A percentile compares a stretch with the other conserved stretches of the same genome.
Evolutionary conservation across 2,113 vertebrate genomes (phyloP).

Genomic region (Bufo bufo): DNA sequence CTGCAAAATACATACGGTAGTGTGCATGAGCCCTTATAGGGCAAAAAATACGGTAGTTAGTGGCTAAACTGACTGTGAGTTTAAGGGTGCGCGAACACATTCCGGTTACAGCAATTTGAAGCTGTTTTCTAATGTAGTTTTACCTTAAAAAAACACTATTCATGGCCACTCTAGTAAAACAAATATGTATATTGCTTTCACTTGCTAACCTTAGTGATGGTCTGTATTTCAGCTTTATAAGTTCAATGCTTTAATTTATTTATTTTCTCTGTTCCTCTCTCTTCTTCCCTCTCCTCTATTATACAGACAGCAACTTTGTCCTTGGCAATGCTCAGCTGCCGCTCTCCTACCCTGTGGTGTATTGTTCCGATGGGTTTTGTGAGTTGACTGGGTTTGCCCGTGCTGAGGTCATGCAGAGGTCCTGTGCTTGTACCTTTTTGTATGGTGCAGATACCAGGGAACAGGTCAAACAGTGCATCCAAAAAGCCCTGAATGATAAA

Average conservation of each 20-base stretch:
- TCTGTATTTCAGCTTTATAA: too few relatives aligned
- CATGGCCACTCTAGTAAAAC: too few relatives aligned
- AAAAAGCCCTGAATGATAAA: conserved; percentile 70
- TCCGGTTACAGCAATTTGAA: too few relatives aligned
- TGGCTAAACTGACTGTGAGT: too few relatives aligned
- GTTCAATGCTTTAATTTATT: not conserved
- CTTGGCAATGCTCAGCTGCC: conserved; percentile 76
- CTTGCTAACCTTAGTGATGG: not conserved
- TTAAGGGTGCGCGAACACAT: too few relatives aligned
- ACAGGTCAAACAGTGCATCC: conserved; percentile 70
- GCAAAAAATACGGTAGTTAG: too few relatives aligned
- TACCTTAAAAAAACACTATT: too few relatives aligned
- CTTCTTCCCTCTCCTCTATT: not conserved
- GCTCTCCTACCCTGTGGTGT: conserved; percentile 72
- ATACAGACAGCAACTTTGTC: conserved; percentile 74
- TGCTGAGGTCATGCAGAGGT: conserved; percentile 75
- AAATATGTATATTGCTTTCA: too few relatives aligned
- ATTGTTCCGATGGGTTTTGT: conserved; percentile 78
- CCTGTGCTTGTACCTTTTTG: conserved; percentile 74
- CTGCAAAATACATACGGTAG: too few relatives aligned
- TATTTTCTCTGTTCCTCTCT: too few relatives aligned
- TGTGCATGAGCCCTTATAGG: too few relatives aligned
- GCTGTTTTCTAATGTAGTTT: too few relatives aligned
- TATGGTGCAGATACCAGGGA: conserved; percentile 73
- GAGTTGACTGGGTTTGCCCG: conserved; percentile 75